Conservation (phyloP, 2,113 vertebrate genomes). For the human (Homo sapiens) region GRCh38 chrY:57182001-57182500, state of each 20-base stretch:
- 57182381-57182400: not conserved
- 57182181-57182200: not conserved
- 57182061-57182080: not conserved
- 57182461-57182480: not conserved
- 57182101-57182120: not conserved
- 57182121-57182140: not conserved
- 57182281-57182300: not conserved
- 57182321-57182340: not conserved
- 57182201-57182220: not conserved
- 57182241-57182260: conserved; percentile 5
- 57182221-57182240: conserved; percentile 6
- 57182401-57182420: not conserved
- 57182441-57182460: not conserved
- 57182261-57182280: not conserved
- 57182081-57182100: not conserved
- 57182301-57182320: not conserved
- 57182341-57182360: not conserved
- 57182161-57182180: not conserved
- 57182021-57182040: not conserved
- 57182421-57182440: not conserved
- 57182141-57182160: not conserved
- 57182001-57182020: not conserved
- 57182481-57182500: not conserved
- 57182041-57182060: not conserved
- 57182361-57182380: not conserved